Evolutionary conservation across 2,888 invertebrate genomes (phyloP).

Genomic region (Phlogophora meticulosa): DNA sequence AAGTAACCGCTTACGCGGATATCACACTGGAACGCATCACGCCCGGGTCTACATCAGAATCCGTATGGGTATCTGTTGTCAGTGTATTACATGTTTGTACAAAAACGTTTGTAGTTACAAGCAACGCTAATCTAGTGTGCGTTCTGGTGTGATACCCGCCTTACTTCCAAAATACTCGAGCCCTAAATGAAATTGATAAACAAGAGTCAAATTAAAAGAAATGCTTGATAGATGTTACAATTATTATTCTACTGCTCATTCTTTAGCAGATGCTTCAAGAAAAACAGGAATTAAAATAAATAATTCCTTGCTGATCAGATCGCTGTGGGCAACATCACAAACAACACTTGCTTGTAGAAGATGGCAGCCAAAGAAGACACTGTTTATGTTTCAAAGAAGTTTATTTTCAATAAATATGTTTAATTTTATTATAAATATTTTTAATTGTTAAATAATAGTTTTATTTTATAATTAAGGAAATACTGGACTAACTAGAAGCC

Average conservation of each 20-base stretch:
- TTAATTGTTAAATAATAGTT: slow-evolving; percentile 45
- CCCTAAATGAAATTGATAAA: background rate
- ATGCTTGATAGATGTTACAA: no score
- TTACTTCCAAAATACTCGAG: background rate
- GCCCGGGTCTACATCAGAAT: no score
- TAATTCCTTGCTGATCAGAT: slow-evolving; percentile 55
- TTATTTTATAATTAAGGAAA: slow-evolving; percentile 31
- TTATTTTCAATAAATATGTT: slow-evolving; percentile 63
- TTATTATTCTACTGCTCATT: slow-evolving; percentile 19
- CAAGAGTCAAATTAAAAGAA: background rate
- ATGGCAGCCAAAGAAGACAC: slow-evolving; percentile 37
- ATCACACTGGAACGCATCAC: no score
- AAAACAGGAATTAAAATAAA: slow-evolving; percentile 14
- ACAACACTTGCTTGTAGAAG: slow-evolving; percentile 49
- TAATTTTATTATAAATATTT: slow-evolving; percentile 49
- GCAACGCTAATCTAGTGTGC: no score
- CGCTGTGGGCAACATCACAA: slow-evolving; percentile 46
- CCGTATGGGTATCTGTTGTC: no score
- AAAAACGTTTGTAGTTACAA: no score
- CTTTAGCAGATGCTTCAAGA: slow-evolving; percentile 42
- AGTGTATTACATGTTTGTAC: no score
- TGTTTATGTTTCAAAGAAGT: slow-evolving; percentile 50
- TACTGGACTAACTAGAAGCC: background rate
- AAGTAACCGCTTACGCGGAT: background rate
- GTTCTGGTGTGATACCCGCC: no score